Conservation (phyloP, 2,113 vertebrate genomes). For the Cavia porcellus region DNA sequence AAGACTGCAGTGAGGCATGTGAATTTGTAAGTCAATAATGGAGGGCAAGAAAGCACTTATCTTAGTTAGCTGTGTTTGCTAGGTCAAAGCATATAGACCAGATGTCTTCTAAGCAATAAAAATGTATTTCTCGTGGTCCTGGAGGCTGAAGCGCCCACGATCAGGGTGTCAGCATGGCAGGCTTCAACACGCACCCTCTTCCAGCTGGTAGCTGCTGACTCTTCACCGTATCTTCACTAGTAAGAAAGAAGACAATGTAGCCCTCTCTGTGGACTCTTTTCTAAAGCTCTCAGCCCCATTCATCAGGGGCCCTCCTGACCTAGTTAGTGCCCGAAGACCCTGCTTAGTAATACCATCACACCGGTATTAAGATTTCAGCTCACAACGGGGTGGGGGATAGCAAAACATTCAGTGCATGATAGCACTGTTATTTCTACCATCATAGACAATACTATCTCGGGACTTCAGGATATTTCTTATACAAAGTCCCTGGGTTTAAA, state of each 20-base stretch:
- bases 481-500: constrained; percentile 7
- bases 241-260: not conserved
- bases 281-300: too few relatives aligned
- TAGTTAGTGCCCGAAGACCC: not conserved
- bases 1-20: not conserved
- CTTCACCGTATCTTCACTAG: not conserved
- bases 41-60: not conserved
- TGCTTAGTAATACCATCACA: not conserved
- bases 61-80: not conserved
- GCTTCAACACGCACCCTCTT: not conserved
- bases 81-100: not conserved
- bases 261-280: not conserved
- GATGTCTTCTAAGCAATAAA: not conserved
- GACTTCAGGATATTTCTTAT: constrained; percentile 4
- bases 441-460: not conserved
- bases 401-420: not conserved
- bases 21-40: not conserved
- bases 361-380: not conserved
- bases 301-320: not conserved
- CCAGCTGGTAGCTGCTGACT: not conserved
- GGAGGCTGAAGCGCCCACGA: too few relatives aligned
- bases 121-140: not conserved
- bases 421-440: not conserved
- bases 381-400: not conserved
- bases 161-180: too few relatives aligned